These are phyloP conservation scores for Saguinus imperator DNA, from an alignment of 2,113 vertebrate genomes.

Conservation along the genomic window DNA sequence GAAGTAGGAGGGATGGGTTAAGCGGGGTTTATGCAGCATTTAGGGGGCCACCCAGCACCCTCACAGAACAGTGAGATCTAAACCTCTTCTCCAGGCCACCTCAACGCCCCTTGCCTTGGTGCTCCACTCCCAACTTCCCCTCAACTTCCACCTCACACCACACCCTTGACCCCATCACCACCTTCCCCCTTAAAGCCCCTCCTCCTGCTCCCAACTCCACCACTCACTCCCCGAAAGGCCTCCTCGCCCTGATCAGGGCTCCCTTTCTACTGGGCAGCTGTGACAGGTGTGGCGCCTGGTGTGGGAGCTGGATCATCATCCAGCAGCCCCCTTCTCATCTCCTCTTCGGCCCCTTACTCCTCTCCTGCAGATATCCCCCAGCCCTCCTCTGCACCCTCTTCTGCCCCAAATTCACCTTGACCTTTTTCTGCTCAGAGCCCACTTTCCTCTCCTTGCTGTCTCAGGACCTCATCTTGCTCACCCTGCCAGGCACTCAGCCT, in stretches of 20 bases:
- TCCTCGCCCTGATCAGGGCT: not conserved
- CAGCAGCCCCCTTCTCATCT: not conserved
- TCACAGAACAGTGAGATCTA: conserved; percentile 34
- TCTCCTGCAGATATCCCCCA: not conserved
- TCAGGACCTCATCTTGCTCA: not conserved
- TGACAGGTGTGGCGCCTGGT: too few relatives aligned
- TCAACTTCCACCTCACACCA: not conserved
- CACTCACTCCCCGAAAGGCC: not conserved
- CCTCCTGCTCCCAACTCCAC: not conserved
- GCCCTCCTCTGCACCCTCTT: not conserved
- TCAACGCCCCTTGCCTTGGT: not conserved
- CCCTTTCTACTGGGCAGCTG: not conserved
- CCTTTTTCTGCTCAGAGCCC: not conserved
- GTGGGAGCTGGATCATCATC: not conserved
- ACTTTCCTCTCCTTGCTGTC: not conserved
- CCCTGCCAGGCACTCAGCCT: not conserved
- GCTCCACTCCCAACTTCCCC: not conserved
- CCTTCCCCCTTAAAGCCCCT: not conserved
- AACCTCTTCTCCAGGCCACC: conserved; percentile 18
- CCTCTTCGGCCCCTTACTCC: not conserved
- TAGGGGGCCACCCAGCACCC: conserved; percentile 70
- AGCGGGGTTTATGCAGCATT: conserved; percentile 77
- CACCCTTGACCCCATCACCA: not conserved
- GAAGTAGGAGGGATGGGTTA: conserved; percentile 73
- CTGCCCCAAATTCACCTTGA: not conserved